These are phyloP conservation scores for Ephestia elutella DNA, from an alignment of 1,140 invertebrate species.

Conservation along the genomic window DNA sequence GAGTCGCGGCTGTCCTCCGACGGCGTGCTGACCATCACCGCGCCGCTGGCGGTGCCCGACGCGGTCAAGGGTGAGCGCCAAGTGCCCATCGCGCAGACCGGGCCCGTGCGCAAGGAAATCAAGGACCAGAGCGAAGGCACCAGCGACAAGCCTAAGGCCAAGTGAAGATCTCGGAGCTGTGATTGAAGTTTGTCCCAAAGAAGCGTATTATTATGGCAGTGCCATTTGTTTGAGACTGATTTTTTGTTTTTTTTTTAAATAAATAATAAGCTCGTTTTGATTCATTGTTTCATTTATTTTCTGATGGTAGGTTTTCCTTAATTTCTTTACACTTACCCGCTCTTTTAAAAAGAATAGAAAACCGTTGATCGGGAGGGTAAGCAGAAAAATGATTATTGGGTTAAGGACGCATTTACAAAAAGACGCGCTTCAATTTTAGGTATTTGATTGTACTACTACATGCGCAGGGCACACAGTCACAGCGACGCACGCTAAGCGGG, in stretches of 20 bases:
- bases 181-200: background rate
- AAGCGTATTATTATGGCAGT: background rate
- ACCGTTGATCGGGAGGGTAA: no score
- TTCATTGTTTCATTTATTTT: conserved; percentile 1
- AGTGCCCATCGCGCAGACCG: conserved; percentile 46
- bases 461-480: no score
- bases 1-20: conserved; percentile 82
- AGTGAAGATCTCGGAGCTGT: background rate
- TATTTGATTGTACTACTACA: no score
- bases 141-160: conserved; percentile 1
- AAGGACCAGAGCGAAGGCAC: conserved; percentile 32
- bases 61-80: conserved; percentile 39
- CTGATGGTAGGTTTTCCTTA: background rate
- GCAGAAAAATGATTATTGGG: no score
- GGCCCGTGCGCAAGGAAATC: conserved; percentile 47
- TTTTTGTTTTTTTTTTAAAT: background rate
- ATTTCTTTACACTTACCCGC: background rate
- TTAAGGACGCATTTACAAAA: no score
- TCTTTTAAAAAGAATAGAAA: no score
- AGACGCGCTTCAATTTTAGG: no score
- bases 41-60: conserved; percentile 65
- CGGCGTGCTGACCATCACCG: conserved; percentile 81
- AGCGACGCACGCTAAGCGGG: no score
- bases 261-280: conserved; percentile 3
- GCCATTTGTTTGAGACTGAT: conserved; percentile 6